These are phyloP conservation scores for Lota lota DNA, from an alignment of 2,113 vertebrate species.

Conservation along the genomic window DNA sequence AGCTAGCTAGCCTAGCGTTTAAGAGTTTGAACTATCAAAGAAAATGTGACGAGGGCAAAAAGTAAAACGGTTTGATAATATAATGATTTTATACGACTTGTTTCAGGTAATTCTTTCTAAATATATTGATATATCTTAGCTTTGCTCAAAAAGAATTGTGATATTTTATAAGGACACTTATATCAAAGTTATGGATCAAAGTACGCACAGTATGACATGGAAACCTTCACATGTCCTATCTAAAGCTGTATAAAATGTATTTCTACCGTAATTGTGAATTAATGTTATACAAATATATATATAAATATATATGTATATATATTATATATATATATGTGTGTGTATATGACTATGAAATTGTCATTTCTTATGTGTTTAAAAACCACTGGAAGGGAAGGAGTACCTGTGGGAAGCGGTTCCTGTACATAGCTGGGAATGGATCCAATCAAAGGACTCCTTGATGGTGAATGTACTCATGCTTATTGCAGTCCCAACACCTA, in stretches of 20 bases:
- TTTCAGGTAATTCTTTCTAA: slow-evolving; percentile 82
- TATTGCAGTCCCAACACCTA: slow-evolving; percentile 87
- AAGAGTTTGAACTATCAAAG: slow-evolving; percentile 61
- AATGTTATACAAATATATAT: slow-evolving; percentile 89
- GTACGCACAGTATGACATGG: slow-evolving; percentile 70
- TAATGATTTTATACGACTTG: slow-evolving; percentile 80
- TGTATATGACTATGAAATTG: slow-evolving; percentile 82
- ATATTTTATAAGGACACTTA: slow-evolving; percentile 77
- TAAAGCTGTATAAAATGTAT: slow-evolving; percentile 91
- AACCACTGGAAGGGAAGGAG: slow-evolving; percentile 58
- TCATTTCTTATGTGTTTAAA: slow-evolving; percentile 98
- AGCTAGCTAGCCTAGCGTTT: slow-evolving; percentile 31
- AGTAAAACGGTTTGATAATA: slow-evolving; percentile 74
- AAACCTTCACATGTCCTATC: slow-evolving; percentile 84
- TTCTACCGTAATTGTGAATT: slow-evolving; percentile 99
- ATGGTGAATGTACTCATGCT: slow-evolving; percentile 97
- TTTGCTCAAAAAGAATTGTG: slow-evolving; percentile 78
- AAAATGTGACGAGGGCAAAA: slow-evolving; percentile 67
- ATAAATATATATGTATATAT: slow-evolving; percentile 80
- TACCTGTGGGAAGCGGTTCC: slow-evolving; percentile 63
- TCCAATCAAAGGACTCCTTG: slow-evolving; percentile 86
- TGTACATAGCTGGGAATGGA: slow-evolving; percentile 97
- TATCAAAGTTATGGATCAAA: slow-evolving; percentile 68
- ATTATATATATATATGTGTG: slow-evolving; percentile 69
- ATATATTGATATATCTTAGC: slow-evolving; percentile 82